Evolutionary conservation across 1,140 invertebrate genomes (phyloP), one percentile per base, ranked within the genome.

Genomic region (Aphis gossypii): DNA sequence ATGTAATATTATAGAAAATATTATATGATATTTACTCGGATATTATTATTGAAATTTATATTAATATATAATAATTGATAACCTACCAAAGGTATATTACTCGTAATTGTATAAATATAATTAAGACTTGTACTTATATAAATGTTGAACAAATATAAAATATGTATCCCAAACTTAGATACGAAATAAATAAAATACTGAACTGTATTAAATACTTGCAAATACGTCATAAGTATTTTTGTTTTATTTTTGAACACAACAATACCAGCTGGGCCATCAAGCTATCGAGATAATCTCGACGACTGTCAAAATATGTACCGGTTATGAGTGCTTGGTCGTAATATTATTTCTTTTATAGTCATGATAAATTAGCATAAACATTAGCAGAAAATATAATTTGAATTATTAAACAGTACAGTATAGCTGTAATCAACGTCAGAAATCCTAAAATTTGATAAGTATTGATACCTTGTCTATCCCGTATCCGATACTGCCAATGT

Each of bases 91-190:
- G 51, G 51, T 89, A 25, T 89, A 89, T 21, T 89, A 56, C 48
- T 54, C 88, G 11, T 51, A 89, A 89, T 46, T 89, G 88, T 89
- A 89, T 89, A 89, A 56, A 89, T 56, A 89, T 38, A 89, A 48
- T 87, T 76, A 86, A 44, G 25, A 46, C 44, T 86, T 86, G 30
- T 46, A 41, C 25, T 86, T 86, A 86, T 86, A 30, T 41, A n/a
- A 86, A 86, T 44, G 41, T 86, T 86, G 41, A 86, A 46, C 38
- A 46, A 44, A 41, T 84, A 76, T 76, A 76, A 4, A 25, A 46
- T 86, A 86, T 86, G 84, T 86, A 86, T 86, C 23, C 25, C 84
- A 86, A 86, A n/a, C 23, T 14, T 86, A 46, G 84, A 46, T 86
- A 46, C 44, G 44, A 86, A 3, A 25, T 86, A 11, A 86, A 86